Conservation (phyloP, 2,797 vertebrate genomes). For the Gallinago nigripennis region DNA sequence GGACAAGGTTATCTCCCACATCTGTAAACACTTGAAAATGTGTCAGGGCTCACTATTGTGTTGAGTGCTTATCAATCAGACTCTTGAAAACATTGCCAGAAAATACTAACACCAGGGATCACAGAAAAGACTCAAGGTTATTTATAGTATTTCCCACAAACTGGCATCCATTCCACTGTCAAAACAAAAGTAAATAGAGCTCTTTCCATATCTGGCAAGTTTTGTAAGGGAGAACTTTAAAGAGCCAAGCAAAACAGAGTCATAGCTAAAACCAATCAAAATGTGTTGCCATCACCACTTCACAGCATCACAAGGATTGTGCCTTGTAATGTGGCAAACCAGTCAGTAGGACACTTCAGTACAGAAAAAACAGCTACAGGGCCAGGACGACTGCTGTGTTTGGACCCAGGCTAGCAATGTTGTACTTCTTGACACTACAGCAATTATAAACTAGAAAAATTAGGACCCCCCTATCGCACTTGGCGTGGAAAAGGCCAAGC, state of each 20-base stretch:
- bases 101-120: neutral
- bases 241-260: neutral
- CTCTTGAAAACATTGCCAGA: neutral
- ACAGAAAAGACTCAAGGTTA: neutral
- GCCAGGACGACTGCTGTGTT: neutral
- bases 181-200: conserved; percentile 10
- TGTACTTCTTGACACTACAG: neutral
- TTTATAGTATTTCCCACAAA: conserved; percentile 9
- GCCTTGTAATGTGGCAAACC: neutral
- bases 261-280: neutral
- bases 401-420: neutral
- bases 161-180: neutral
- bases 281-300: neutral
- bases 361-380: neutral
- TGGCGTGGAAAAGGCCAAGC: neutral
- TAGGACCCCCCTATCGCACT: accelerated
- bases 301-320: neutral
- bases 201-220: conserved; percentile 3
- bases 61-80: conserved; percentile 5
- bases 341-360: neutral
- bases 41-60: neutral
- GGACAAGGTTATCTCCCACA: neutral
- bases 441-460: neutral
- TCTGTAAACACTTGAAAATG: neutral
- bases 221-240: neutral